Evolutionary conservation across 2,888 invertebrate species (phyloP), one percentile per base, ranked within the genome.

Genomic region (Lumbricus terrestris): DNA sequence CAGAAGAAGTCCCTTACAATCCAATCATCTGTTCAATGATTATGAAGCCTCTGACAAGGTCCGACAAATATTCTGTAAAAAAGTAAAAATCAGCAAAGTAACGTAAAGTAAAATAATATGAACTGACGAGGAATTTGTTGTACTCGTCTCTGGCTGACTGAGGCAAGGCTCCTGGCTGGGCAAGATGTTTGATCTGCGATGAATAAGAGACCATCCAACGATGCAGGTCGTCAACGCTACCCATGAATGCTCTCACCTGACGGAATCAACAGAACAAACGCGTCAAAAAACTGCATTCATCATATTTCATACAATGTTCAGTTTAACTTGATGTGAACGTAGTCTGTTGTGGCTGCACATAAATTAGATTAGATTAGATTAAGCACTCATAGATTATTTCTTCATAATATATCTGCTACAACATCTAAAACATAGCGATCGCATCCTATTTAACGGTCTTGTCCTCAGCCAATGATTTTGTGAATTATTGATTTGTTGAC

Each of bases 161-260:
- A 16, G 94, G 94, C 82, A 94, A 92, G 35, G 95, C 95, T n/a
- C 95, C 95, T 91, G 95, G 94, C 11, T 94, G 94, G 23, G 93
- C 91, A 15, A 93, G 93, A 29, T 93, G 92, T 90, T 94, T 94
- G 29, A 95, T 92, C 85, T 94, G 93, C 42, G 92, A 92, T 23
- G 94, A 90, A 89, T 95, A 93, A 40, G 94, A 94, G 88, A 92
- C 93, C 34, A 94, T 92, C 93, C 94, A 94, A 29, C 93, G 93
- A 82, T 94, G 92, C 90, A 93, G 92, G 89, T 94, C 94, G 91
- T 95, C 95, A 15, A 95, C 93, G 38, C 94, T 94, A 29, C 94
- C 94, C 38, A 94, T 93, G 91, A 93, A 94, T 83, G 93, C 93
- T 92, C 95, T 95, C 82, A 94, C 93, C 95, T 95, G 90, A 29